Evolutionary conservation across 2,888 invertebrate species (phyloP).

Genomic region (Eledona agricola): DNA sequence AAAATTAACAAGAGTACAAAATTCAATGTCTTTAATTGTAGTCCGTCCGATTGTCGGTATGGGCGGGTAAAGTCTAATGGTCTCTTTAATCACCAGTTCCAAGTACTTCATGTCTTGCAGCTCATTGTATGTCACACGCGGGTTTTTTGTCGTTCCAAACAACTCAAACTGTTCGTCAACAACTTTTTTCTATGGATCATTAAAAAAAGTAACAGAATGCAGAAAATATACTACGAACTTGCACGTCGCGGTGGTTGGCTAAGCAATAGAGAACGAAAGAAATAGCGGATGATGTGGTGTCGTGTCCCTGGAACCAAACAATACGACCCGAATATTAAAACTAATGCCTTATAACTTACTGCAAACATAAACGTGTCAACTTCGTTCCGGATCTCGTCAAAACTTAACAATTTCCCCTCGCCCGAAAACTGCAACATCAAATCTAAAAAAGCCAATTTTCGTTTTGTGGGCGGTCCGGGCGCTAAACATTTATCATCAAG

Average conservation of each 20-base stretch:
- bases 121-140: constrained; percentile 48
- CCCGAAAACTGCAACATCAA: constrained; percentile 67
- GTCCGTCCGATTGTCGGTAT: constrained; percentile 50
- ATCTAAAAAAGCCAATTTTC: constrained; percentile 73
- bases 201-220: neutral
- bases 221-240: constrained; percentile 44
- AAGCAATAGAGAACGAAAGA: constrained; percentile 62
- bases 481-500: neutral
- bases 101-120: constrained; percentile 55
- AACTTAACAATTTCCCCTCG: constrained; percentile 68
- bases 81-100: constrained; percentile 54
- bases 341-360: constrained; percentile 57
- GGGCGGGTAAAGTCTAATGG: constrained; percentile 52
- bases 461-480: constrained; percentile 20
- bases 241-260: constrained; percentile 60
- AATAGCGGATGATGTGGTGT: constrained; percentile 63
- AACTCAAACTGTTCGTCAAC: constrained; percentile 56
- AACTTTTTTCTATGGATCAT: constrained; percentile 38
- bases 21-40: constrained; percentile 42
- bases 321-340: neutral
- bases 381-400: constrained; percentile 72
- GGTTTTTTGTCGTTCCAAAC: constrained; percentile 49
- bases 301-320: constrained; percentile 60
- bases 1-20: constrained; percentile 52
- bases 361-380: constrained; percentile 81